Percentiles rank a stretch among this genome's conserved stretches.
phyloP scores from a whole-genome alignment of 2,113 vertebrate genomes.

The Anoplopoma fimbria region DNA sequence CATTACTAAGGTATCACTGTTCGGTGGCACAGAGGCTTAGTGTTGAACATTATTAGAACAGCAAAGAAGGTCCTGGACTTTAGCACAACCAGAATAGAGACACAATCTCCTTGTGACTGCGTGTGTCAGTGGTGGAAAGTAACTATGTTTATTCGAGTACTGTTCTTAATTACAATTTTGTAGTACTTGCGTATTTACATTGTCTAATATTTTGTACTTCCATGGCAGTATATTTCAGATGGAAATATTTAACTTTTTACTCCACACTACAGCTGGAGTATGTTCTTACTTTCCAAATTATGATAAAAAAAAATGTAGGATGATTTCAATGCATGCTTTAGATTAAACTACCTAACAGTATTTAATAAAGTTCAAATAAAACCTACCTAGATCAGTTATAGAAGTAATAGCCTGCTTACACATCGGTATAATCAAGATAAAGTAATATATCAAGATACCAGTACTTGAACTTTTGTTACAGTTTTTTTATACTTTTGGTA shows the following conservation, averaged over 20 bases:
- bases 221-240: neutral
- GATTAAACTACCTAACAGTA: neutral
- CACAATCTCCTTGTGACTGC: neutral
- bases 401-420: neutral
- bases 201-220: neutral
- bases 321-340: neutral
- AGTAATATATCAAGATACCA: neutral
- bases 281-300: neutral
- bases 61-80: constrained; percentile 6
- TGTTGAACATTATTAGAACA: constrained; percentile 16
- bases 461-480: neutral
- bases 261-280: neutral
- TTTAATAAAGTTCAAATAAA: neutral
- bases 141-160: neutral
- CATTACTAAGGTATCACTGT: constrained; percentile 5
- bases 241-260: neutral
- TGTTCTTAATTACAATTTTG: neutral
- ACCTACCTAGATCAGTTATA: neutral
- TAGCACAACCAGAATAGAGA: neutral
- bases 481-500: neutral
- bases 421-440: neutral
- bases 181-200: neutral
- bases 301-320: neutral
- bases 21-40: constrained; percentile 11
- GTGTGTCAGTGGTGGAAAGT: neutral